These are phyloP conservation scores for Cataglyphis cursor DNA, from an alignment of 2,888 invertebrate species.

Conservation along the genomic window DNA sequence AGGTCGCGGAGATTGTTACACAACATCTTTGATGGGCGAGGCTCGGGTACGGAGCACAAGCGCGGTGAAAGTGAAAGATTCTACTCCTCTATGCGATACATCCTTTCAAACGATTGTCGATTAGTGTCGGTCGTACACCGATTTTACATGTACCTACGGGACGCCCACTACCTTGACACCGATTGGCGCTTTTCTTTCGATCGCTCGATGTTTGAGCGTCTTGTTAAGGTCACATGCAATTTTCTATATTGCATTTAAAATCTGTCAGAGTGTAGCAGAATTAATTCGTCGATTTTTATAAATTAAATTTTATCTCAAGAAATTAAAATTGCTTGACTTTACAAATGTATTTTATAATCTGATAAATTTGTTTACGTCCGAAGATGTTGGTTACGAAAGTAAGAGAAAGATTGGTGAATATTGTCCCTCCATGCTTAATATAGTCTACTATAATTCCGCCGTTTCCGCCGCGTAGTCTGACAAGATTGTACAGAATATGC, in stretches of 20 bases:
- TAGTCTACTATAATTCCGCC: slow-evolving; percentile 32
- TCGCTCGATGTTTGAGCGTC: slow-evolving; percentile 18
- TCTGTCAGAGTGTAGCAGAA: background rate
- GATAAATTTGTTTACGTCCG: slow-evolving; percentile 15
- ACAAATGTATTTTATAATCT: slow-evolving; percentile 26
- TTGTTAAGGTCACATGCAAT: slow-evolving; percentile 20
- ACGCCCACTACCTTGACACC: slow-evolving; percentile 56
- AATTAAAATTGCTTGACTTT: slow-evolving; percentile 5
- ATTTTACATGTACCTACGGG: slow-evolving; percentile 35
- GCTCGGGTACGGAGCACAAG: slow-evolving; percentile 71
- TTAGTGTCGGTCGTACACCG: slow-evolving; percentile 54
- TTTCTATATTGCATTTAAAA: slow-evolving; percentile 10
- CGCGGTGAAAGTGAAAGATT: slow-evolving; percentile 82
- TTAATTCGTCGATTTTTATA: slow-evolving; percentile 11
- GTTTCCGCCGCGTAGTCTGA: slow-evolving; percentile 32
- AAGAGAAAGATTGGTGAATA: slow-evolving; percentile 23
- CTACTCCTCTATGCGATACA: slow-evolving; percentile 56
- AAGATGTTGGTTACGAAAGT: slow-evolving; percentile 26
- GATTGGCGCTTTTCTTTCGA: slow-evolving; percentile 36
- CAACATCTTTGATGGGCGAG: slow-evolving; percentile 82
- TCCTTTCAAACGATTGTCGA: slow-evolving; percentile 55
- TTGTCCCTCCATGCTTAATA: slow-evolving; percentile 30
- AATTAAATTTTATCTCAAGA: background rate
- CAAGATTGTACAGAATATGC: slow-evolving; percentile 32
- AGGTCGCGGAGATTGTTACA: slow-evolving; percentile 80